Evolutionary conservation across 2,888 invertebrate species (phyloP).

Genomic region (Agrochola lychnidis): DNA sequence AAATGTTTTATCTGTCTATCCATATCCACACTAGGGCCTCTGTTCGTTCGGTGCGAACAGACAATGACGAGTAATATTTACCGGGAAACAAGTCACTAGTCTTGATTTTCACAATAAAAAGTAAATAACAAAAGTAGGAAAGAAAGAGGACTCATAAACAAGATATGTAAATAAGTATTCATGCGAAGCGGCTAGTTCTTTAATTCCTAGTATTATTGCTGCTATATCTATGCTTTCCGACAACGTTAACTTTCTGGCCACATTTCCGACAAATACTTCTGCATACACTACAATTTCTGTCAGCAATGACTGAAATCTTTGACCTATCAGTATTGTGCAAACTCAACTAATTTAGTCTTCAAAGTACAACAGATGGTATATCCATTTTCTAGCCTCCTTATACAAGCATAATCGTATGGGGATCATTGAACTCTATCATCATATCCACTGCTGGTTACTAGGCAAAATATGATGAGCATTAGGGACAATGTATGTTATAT

Average conservation of each 20-base stretch:
- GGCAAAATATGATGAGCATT: no score
- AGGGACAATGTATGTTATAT: no score
- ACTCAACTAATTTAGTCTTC: background rate
- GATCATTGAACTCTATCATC: background rate
- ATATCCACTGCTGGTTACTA: background rate
- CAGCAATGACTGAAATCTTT: background rate
- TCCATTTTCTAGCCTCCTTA: no score
- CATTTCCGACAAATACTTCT: background rate
- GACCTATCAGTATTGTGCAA: background rate
- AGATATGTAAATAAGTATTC: conserved; percentile 38
- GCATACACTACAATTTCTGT: background rate
- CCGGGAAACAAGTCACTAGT: background rate
- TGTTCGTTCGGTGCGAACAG: background rate
- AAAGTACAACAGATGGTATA: no score
- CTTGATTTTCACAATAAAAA: conserved; percentile 7
- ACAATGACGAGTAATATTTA: background rate
- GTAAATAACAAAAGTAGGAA: conserved; percentile 10
- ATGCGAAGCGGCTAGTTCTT: conserved; percentile 24
- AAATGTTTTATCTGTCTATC: no score
- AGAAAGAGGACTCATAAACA: conserved; percentile 29
- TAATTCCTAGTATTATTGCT: conserved; percentile 15
- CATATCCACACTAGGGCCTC: no score
- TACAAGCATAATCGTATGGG: no score
- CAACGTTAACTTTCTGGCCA: background rate
- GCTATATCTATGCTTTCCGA: conserved; percentile 19